Percentiles rank a stretch among this genome's conserved stretches.
These are phyloP conservation scores for Dryobotodes eremita DNA, from an alignment of 2,888 invertebrate genomes.

Conservation along the genomic window DNA sequence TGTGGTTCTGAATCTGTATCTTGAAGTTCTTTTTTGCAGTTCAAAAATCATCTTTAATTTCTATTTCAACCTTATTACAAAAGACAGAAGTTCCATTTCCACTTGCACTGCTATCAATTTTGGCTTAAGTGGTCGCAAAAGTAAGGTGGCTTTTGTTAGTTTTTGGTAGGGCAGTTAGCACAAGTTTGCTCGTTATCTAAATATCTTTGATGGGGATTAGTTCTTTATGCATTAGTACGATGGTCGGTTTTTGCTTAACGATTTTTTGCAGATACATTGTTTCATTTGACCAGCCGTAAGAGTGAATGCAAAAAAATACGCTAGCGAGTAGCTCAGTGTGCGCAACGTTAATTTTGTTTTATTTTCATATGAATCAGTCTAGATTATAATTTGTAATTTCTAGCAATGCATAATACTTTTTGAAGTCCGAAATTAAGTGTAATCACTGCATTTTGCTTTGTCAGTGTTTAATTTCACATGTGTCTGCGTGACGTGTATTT, in stretches of 20 bases:
- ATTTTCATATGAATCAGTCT: slow-evolving; percentile 55
- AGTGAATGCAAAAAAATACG: slow-evolving; percentile 65
- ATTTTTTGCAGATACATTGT: slow-evolving; percentile 48
- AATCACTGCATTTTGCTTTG: slow-evolving; percentile 38
- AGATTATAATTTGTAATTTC: slow-evolving; percentile 56
- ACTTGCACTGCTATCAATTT: slow-evolving; percentile 32
- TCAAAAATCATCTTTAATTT: slow-evolving; percentile 16
- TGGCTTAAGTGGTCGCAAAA: slow-evolving; percentile 45
- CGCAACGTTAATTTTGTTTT: slow-evolving; percentile 61
- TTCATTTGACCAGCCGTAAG: slow-evolving; percentile 66
- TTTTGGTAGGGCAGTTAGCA: slow-evolving; percentile 77
- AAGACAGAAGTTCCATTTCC: slow-evolving; percentile 61
- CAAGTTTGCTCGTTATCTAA: slow-evolving; percentile 65
- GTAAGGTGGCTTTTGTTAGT: slow-evolving; percentile 65
- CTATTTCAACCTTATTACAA: slow-evolving; percentile 43
- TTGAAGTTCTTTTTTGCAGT: slow-evolving; percentile 56
- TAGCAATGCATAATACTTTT: slow-evolving; percentile 42
- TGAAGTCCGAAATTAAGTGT: slow-evolving; percentile 39
- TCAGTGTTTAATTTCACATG: slow-evolving; percentile 36
- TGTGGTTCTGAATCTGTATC: slow-evolving; percentile 73
- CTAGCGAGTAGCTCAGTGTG: slow-evolving; percentile 50
- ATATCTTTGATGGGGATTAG: slow-evolving; percentile 48
- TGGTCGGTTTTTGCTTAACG: slow-evolving; percentile 63
- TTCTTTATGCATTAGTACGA: slow-evolving; percentile 52
- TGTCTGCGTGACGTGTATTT: neutral